These are phyloP conservation scores for Xenops minutus DNA, from an alignment of 2,797 vertebrate species.

Conservation along the genomic window DNA sequence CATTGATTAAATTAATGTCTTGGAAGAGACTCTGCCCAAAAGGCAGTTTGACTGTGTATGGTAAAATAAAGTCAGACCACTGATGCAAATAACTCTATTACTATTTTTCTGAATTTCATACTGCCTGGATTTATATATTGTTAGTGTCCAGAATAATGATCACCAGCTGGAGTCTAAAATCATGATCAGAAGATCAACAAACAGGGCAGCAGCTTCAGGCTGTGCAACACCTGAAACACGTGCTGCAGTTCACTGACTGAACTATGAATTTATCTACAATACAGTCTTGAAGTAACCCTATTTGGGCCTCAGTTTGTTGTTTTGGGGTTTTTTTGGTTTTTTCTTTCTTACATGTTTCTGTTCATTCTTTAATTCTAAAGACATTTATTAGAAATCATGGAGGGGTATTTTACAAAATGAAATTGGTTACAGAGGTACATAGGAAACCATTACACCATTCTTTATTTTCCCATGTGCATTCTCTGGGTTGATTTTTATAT, in stretches of 20 bases:
- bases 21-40: background rate
- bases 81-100: background rate
- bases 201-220: background rate
- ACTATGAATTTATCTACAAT: background rate
- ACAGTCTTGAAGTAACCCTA: background rate
- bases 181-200: constrained; percentile 5
- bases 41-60: background rate
- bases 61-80: background rate
- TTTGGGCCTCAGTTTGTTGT: background rate
- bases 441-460: background rate
- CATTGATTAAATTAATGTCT: background rate
- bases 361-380: background rate
- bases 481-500: constrained; percentile 23
- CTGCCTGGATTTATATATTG: background rate
- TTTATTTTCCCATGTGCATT: constrained; percentile 23
- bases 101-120: constrained; percentile 18
- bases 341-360: background rate
- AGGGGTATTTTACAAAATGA: background rate
- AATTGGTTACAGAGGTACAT: background rate
- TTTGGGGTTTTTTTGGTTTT: background rate
- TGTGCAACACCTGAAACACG: constrained; percentile 16
- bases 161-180: constrained; percentile 30
- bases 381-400: background rate
- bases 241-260: background rate
- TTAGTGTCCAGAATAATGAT: constrained; percentile 20